A percentile compares a stretch with the other conserved stretches of the same genome.
Conservation (phyloP, 1,140 invertebrate genomes). For the Pseudomyrmex cubaensis region DNA sequence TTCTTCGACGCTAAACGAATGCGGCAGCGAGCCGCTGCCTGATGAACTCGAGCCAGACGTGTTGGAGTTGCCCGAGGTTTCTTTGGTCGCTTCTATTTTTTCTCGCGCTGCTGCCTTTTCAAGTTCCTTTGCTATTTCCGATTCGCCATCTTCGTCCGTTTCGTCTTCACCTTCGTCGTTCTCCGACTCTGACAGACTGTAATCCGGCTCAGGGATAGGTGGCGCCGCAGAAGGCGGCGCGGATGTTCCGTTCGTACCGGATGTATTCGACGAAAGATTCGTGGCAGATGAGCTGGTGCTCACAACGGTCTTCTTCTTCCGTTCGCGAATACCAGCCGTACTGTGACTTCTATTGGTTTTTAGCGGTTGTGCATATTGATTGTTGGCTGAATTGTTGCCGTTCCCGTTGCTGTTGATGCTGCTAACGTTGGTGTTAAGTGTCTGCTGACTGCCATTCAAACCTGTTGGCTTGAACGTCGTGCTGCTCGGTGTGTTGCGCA, state of each 20-base stretch:
- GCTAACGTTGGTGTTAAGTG: constrained; percentile 49
- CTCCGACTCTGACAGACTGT: constrained; percentile 92
- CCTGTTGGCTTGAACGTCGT: constrained; percentile 80
- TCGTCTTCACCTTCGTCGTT: constrained; percentile 84
- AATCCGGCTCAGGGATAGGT: constrained; percentile 95
- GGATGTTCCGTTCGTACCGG: constrained; percentile 55
- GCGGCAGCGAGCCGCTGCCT: constrained; percentile 91
- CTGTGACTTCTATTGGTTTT: constrained; percentile 87
- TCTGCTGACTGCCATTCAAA: constrained; percentile 60
- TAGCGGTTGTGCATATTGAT: constrained; percentile 89
- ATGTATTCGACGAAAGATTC: constrained; percentile 76
- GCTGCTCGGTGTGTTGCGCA: constrained; percentile 84
- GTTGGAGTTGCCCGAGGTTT: constrained; percentile 84
- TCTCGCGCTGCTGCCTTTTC: constrained; percentile 83
- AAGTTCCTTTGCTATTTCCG: constrained; percentile 82
- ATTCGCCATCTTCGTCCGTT: constrained; percentile 87
- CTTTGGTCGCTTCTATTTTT: constrained; percentile 81
- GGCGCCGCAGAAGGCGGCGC: constrained; percentile 85
- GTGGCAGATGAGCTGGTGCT: constrained; percentile 80
- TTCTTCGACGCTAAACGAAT: constrained; percentile 94
- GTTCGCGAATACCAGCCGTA: constrained; percentile 83
- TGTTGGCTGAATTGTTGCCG: constrained; percentile 74
- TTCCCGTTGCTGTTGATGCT: constrained; percentile 75
- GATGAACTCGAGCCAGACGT: constrained; percentile 86
- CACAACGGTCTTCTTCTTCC: constrained; percentile 83